Evolutionary conservation across 2,888 invertebrate genomes (phyloP).

Genomic region (Heteromyza rotundicornis): DNA sequence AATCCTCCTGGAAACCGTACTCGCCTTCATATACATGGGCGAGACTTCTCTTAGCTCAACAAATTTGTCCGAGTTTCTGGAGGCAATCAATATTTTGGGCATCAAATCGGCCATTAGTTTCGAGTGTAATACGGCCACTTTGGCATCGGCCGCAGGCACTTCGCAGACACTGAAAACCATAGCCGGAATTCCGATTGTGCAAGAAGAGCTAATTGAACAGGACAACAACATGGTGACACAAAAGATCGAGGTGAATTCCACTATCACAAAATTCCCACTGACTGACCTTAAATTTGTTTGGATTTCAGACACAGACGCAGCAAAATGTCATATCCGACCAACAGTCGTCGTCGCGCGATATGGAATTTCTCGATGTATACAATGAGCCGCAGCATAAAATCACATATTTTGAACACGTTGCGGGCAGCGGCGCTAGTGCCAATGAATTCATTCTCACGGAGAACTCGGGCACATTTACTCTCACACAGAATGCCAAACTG

Average conservation of each 20-base stretch:
- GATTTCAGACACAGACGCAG: constrained; percentile 34
- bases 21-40: constrained; percentile 60
- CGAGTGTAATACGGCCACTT: constrained; percentile 50
- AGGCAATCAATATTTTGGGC: constrained; percentile 58
- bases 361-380: constrained; percentile 60
- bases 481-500: constrained; percentile 52
- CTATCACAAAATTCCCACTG: no score
- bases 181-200: constrained; percentile 45
- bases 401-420: constrained; percentile 59
- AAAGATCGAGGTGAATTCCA: constrained; percentile 22
- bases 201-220: constrained; percentile 50
- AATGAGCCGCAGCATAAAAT: constrained; percentile 56
- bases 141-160: constrained; percentile 11
- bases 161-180: constrained; percentile 32
- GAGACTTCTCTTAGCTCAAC: constrained; percentile 56
- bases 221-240: constrained; percentile 35
- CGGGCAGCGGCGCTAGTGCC: constrained; percentile 46
- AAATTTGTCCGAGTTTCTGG: constrained; percentile 57
- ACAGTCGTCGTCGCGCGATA: constrained; percentile 37
- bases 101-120: constrained; percentile 62
- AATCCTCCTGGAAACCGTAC: constrained; percentile 52
- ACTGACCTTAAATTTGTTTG: no score
- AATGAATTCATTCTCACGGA: constrained; percentile 60
- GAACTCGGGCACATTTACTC: constrained; percentile 54
- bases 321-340: constrained; percentile 28